Evolutionary conservation across 2,113 vertebrate species (phyloP).

Genomic region (Melanocharis versteri): DNA sequence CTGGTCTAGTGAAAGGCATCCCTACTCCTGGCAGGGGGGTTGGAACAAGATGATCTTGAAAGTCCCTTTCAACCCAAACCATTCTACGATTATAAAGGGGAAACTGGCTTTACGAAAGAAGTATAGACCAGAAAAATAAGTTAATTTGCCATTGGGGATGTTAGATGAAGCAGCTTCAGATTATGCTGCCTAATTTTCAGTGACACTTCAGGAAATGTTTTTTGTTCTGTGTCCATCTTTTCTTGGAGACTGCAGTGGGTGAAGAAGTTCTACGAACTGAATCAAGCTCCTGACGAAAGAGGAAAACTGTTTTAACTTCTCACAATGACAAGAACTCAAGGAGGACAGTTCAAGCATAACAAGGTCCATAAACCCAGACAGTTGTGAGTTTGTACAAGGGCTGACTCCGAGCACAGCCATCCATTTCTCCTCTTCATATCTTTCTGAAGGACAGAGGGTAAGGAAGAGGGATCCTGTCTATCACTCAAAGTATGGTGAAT

Average conservation of each 20-base stretch:
- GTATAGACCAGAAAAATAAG: neutral
- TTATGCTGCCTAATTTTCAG: neutral
- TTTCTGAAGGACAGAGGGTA: neutral
- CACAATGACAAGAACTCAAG: neutral
- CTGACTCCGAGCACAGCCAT: neutral
- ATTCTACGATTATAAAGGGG: neutral
- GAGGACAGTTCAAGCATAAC: neutral
- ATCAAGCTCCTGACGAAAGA: neutral
- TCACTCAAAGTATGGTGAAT: neutral
- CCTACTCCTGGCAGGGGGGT: rapidly evolving
- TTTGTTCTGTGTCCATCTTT: neutral
- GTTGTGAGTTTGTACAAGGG: neutral
- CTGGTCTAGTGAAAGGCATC: neutral
- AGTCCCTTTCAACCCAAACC: neutral
- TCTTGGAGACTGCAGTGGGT: too few relatives aligned
- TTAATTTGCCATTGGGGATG: neutral
- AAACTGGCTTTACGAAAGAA: neutral
- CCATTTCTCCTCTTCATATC: neutral
- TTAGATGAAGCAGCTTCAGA: neutral
- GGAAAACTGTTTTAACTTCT: neutral
- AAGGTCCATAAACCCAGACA: neutral
- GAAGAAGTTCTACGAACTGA: neutral
- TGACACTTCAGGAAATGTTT: neutral
- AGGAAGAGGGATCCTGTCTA: neutral
- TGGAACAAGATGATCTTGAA: neutral